phyloP scores from a whole-genome alignment of 2,113 vertebrate genomes.

The Scomber japonicus region DNA sequence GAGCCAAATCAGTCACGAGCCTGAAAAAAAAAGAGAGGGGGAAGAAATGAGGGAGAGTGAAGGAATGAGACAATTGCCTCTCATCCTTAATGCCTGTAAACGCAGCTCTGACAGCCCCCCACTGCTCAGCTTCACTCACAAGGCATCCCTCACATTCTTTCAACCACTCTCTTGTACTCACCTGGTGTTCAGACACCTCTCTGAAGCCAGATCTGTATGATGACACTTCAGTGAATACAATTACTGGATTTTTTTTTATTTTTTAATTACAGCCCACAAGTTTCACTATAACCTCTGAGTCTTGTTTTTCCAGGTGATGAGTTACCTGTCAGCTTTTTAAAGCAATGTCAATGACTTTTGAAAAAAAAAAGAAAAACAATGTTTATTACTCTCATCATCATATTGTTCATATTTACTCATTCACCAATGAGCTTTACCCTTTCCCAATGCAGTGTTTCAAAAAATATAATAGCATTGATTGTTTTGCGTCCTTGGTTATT shows the following conservation, averaged over 20 bases:
- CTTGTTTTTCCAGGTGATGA: slow-evolving; percentile 15
- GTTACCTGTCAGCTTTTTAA: slow-evolving; percentile 22
- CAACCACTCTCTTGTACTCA: slow-evolving; percentile 36
- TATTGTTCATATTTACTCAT: background rate
- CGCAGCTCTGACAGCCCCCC: slow-evolving; percentile 57
- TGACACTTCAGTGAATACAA: slow-evolving; percentile 21
- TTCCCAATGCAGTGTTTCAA: background rate
- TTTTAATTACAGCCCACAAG: background rate
- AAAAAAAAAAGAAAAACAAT: too few relatives aligned
- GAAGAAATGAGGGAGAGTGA: slow-evolving; percentile 43
- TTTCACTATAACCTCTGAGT: slow-evolving; percentile 12
- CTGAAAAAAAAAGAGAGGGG: slow-evolving; percentile 19
- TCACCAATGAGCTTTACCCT: slow-evolving; percentile 1
- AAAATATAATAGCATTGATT: background rate
- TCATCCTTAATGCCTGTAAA: slow-evolving; percentile 69
- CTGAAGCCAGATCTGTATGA: slow-evolving; percentile 16
- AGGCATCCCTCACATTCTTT: slow-evolving; percentile 39
- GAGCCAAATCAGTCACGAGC: slow-evolving; percentile 82
- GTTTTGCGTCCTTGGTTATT: background rate
- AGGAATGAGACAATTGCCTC: slow-evolving; percentile 58
- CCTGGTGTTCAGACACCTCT: slow-evolving; percentile 39
- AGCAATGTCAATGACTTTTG: background rate
- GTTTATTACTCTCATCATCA: too few relatives aligned
- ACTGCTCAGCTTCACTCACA: slow-evolving; percentile 36
- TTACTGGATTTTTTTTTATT: background rate